These are phyloP conservation scores for Zosterops pallidus DNA, from an alignment of 2,113 vertebrate species.

Conservation along the genomic window DNA sequence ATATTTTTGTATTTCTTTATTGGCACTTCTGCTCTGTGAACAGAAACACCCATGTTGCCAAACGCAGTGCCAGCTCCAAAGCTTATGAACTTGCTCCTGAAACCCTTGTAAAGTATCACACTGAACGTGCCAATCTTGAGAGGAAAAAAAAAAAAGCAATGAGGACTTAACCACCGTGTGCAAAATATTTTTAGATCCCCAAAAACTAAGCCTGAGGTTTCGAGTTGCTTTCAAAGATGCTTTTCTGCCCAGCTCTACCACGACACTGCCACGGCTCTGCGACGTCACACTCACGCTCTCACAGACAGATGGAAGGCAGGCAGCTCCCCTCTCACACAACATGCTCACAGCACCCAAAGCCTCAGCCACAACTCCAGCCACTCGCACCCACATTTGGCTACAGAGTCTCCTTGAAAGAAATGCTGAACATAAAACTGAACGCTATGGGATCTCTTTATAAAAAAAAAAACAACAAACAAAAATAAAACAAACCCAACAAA, in stretches of 20 bases:
- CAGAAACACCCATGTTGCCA: not conserved
- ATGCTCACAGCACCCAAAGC: not conserved
- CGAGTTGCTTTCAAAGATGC: slow-evolving; percentile 26
- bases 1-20: not conserved
- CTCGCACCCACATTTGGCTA: slow-evolving; percentile 4
- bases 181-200: slow-evolving; percentile 40
- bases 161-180: slow-evolving; percentile 23
- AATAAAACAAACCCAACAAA: not conserved
- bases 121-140: not conserved
- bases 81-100: slow-evolving; percentile 23
- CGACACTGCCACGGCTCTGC: slow-evolving; percentile 40
- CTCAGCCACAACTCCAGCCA: not conserved
- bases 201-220: slow-evolving; percentile 54
- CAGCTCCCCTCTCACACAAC: not conserved
- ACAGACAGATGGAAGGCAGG: not conserved
- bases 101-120: slow-evolving; percentile 6
- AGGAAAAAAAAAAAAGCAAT: not conserved
- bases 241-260: slow-evolving; percentile 28
- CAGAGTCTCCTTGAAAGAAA: slow-evolving; percentile 52
- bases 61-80: not conserved
- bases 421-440: slow-evolving; percentile 45
- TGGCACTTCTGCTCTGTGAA: not conserved
- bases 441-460: slow-evolving; percentile 27
- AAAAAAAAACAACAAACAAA: not conserved
- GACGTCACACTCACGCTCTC: not conserved